Evolutionary conservation across 2,113 vertebrate genomes (phyloP).

Genomic region (Channa argus): DNA sequence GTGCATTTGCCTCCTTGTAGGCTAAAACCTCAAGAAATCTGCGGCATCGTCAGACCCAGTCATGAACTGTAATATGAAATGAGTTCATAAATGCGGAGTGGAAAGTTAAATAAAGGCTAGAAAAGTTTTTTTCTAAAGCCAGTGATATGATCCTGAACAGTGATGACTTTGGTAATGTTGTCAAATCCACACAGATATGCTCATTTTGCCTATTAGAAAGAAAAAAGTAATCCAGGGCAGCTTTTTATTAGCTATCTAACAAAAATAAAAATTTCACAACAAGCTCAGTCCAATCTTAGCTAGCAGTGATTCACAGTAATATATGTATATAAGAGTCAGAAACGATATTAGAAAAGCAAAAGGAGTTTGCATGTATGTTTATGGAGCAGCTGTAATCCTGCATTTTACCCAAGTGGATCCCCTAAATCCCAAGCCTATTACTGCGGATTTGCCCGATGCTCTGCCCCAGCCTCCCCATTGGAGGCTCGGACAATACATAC

Average conservation of each 20-base stretch:
- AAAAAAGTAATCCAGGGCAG: neutral
- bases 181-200: neutral
- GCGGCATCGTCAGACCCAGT: too few relatives aligned
- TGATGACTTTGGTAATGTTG: neutral
- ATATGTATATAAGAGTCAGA: neutral
- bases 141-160: neutral
- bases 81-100: too few relatives aligned
- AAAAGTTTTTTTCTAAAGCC: neutral
- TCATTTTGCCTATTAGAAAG: neutral
- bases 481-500: slow-evolving; percentile 34
- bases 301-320: neutral
- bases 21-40: too few relatives aligned
- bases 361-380: slow-evolving; percentile 53
- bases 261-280: neutral
- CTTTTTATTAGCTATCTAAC: neutral
- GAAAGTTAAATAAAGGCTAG: too few relatives aligned
- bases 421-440: slow-evolving; percentile 84
- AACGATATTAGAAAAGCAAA: slow-evolving; percentile 44
- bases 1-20: too few relatives aligned
- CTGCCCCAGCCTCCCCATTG: slow-evolving; percentile 61
- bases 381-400: slow-evolving; percentile 71
- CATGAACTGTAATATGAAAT: too few relatives aligned
- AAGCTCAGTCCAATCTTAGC: neutral
- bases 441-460: slow-evolving; percentile 74
- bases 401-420: slow-evolving; percentile 74